These are phyloP conservation scores for Mesorhabditis sp. DNA, from an alignment of 2,888 invertebrate genomes.

Conservation along the genomic window DNA sequence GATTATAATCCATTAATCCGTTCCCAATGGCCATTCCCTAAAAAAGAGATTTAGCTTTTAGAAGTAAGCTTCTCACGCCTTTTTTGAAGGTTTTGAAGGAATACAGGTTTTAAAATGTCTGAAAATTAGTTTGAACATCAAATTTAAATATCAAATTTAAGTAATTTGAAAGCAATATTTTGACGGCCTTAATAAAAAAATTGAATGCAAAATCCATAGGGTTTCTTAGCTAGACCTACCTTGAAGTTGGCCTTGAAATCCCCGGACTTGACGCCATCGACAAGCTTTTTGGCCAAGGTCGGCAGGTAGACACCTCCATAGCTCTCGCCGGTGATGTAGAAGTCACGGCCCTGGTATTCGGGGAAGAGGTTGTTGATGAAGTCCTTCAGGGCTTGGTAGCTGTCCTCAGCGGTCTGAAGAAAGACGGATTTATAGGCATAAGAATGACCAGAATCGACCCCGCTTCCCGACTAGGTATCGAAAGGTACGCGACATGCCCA, in stretches of 20 bases:
- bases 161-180: background rate
- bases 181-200: no score
- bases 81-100: no score
- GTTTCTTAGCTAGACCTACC: conserved; percentile 7
- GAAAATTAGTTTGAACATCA: no score
- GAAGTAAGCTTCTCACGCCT: no score
- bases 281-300: conserved; percentile 20
- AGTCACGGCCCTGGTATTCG: conserved; percentile 58
- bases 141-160: no score
- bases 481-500: no score
- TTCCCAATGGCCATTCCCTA: conserved; percentile 44
- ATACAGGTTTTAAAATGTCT: no score
- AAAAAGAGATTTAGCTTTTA: conserved; percentile 9
- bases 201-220: no score
- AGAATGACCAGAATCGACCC: no score
- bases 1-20: conserved; percentile 32
- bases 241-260: conserved; percentile 28
- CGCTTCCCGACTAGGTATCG: no score
- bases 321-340: conserved; percentile 50
- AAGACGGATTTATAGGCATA: no score
- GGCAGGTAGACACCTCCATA: conserved; percentile 39
- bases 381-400: conserved; percentile 59
- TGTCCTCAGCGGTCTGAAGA: conserved; percentile 58
- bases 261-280: conserved; percentile 23
- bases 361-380: conserved; percentile 60